Conservation (phyloP, 53 echinoderm and acorn worm genomes). For the Henricia sp. region DNA sequence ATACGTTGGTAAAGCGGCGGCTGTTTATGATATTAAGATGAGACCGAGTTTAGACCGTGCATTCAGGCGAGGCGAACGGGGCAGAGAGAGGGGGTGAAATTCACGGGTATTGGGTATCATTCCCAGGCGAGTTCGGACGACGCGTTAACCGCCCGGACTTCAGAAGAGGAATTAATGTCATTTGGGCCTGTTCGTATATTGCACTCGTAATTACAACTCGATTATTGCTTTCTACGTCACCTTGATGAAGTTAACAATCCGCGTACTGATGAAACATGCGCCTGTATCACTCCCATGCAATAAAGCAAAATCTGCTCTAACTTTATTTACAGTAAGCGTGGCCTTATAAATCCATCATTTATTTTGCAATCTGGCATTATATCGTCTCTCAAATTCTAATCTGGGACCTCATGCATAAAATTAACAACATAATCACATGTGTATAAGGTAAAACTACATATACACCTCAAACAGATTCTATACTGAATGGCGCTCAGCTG, state of each 20-base stretch:
- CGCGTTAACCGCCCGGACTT: conserved; percentile 15
- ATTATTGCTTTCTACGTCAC: conserved; percentile 30
- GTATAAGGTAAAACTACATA: no score
- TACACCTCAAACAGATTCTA: no score
- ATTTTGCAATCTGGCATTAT: no score
- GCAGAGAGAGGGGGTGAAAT: not conserved
- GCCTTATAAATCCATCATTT: no score
- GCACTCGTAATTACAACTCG: conserved; percentile 30
- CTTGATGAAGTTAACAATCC: conserved; percentile 62
- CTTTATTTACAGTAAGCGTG: no score
- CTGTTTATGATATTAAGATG: conserved; percentile 17
- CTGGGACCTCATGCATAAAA: no score
- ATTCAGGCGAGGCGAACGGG: not conserved
- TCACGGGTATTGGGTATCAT: conserved; percentile 51
- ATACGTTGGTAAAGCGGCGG: not conserved
- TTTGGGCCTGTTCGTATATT: conserved; percentile 41
- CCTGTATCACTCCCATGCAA: no score
- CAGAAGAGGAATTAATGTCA: conserved; percentile 33
- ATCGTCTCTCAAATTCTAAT: no score
- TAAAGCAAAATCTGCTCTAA: no score
- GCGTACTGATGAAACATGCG: conserved; percentile 2
- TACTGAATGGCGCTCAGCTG: no score
- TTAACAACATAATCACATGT: no score
- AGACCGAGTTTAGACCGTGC: not conserved
- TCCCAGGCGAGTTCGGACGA: conserved; percentile 25